Percentiles rank a stretch among this genome's conserved stretches.
These are phyloP conservation scores for Acleris literana DNA, from an alignment of 2,888 invertebrate genomes.

Conservation along the genomic window DNA sequence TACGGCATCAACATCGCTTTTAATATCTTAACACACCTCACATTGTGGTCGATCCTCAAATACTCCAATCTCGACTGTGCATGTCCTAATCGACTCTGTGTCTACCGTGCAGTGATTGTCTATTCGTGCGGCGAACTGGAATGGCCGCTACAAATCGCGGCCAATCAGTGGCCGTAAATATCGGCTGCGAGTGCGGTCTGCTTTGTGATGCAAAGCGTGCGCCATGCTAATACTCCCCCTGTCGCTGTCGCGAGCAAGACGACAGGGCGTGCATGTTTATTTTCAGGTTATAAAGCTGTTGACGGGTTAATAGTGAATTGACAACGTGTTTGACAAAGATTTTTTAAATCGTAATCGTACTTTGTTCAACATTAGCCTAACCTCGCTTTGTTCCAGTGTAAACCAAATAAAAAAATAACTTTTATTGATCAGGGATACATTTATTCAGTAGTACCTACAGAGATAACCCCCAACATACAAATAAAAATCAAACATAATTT, in stretches of 20 bases:
- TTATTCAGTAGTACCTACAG: too few species aligned
- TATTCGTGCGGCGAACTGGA: constrained; percentile 35
- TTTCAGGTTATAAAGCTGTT: background rate
- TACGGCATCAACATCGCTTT: background rate
- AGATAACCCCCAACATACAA: too few species aligned
- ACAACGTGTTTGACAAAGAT: background rate
- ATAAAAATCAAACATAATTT: too few species aligned
- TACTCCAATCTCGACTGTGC: background rate
- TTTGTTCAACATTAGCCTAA: too few species aligned
- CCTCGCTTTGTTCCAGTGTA: too few species aligned
- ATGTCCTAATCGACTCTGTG: background rate
- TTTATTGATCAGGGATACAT: too few species aligned
- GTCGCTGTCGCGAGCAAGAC: constrained; percentile 49
- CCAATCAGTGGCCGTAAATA: constrained; percentile 63
- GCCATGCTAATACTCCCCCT: constrained; percentile 67
- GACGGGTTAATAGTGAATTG: background rate
- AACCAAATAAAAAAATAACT: too few species aligned
- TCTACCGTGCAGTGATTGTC: constrained; percentile 21
- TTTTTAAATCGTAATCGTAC: too few species aligned
- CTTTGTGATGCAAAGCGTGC: constrained; percentile 69
- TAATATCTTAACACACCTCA: background rate
- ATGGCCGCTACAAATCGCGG: constrained; percentile 40
- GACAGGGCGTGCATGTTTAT: constrained; percentile 45
- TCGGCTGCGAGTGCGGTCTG: constrained; percentile 50
- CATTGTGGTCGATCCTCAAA: background rate